A percentile compares a stretch with the other conserved stretches of the same genome.
Evolutionary conservation across 2,113 vertebrate species (phyloP).

Genomic region (Ceyx cyanopectus): DNA sequence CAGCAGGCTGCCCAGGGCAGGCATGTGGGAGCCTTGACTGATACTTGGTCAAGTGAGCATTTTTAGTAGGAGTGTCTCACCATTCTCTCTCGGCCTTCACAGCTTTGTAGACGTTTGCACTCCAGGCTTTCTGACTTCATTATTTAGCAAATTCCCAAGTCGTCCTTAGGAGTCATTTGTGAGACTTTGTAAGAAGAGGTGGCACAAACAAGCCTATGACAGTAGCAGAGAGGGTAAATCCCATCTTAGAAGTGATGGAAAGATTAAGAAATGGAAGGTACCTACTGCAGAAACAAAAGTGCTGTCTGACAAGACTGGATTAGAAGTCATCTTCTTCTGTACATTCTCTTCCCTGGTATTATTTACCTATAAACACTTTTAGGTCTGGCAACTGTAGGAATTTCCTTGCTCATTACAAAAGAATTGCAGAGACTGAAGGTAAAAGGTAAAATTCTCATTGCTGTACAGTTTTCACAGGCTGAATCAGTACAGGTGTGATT

Average conservation of each 20-base stretch:
- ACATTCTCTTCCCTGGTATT: not conserved
- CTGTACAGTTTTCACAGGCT: not conserved
- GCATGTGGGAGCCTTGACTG: not conserved
- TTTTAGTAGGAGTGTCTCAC: not conserved
- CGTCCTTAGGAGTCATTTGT: not conserved
- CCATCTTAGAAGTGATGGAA: not conserved
- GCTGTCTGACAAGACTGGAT: not conserved
- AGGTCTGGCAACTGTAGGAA: not conserved
- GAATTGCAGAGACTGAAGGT: not conserved
- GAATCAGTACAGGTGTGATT: not conserved
- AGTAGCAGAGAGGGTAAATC: not conserved
- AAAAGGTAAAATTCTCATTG: not conserved
- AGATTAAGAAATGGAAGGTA: not conserved
- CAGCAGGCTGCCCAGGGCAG: accelerated
- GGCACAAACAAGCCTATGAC: not conserved
- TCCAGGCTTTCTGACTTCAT: not conserved
- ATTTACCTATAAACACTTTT: not conserved
- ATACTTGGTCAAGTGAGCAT: not conserved
- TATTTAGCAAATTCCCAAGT: not conserved
- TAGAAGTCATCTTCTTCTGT: not conserved
- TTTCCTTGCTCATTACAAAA: not conserved
- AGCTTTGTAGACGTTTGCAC: not conserved
- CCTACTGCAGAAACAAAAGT: not conserved
- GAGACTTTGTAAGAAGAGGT: not conserved
- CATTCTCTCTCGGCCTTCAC: not conserved